Percentiles rank a stretch among this genome's conserved stretches.
These are phyloP conservation scores for Pristionchus arcanus DNA, from an alignment of 2,888 invertebrate species.

Conservation along the genomic window DNA sequence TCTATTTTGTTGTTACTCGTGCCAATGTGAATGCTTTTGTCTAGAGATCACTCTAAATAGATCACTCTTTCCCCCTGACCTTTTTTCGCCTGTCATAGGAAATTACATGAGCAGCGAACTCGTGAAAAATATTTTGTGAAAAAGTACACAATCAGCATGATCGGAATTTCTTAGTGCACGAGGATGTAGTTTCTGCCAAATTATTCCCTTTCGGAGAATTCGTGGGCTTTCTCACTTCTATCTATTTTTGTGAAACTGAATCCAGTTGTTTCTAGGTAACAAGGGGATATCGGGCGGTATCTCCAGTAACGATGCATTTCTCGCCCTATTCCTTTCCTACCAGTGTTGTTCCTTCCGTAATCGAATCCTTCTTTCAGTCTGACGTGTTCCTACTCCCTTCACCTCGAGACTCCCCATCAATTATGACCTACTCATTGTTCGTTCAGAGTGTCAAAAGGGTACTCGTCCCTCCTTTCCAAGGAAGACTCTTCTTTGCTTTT, in stretches of 20 bases:
- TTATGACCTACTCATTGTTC: conserved; percentile 14
- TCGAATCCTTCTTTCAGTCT: background rate
- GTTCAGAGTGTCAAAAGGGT: background rate
- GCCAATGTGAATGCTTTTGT: background rate
- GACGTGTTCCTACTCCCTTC: background rate
- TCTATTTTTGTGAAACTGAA: background rate
- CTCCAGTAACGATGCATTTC: background rate
- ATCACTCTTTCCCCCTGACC: background rate
- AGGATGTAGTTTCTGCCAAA: too few species aligned
- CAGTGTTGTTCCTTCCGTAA: background rate
- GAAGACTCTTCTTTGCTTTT: background rate
- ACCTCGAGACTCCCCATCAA: conserved; percentile 10
- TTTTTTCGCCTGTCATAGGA: background rate
- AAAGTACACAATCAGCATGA: too few species aligned
- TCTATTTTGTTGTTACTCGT: background rate
- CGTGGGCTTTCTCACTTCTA: background rate
- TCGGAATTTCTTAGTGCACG: too few species aligned
- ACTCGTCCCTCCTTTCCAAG: background rate
- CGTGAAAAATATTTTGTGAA: too few species aligned
- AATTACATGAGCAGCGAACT: too few species aligned
- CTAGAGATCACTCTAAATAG: background rate
- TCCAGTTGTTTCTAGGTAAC: background rate
- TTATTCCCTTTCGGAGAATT: too few species aligned
- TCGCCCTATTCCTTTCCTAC: too few species aligned
- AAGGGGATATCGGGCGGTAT: background rate